Base-by-base conservation (phyloP, 2,113 vertebrate genomes). In the Verasper variegatus region DNA sequence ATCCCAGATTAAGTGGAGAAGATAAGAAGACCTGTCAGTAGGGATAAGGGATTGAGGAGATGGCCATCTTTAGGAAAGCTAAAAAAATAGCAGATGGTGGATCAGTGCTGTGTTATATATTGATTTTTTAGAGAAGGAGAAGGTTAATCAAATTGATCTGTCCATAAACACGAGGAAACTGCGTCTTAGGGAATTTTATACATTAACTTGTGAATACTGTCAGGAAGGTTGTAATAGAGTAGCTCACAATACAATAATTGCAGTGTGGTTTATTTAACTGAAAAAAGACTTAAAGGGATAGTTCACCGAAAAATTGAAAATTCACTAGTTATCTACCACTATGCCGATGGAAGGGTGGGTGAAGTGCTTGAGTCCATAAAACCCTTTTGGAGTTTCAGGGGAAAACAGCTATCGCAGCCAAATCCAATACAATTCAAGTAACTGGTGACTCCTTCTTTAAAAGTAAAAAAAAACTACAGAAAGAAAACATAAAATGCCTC, bases 1-100 rank as follows among this genome's bases (percentile, higher is more conserved):
- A 85, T 86, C 90, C 90, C 88, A 93, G 93, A 94, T 94, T 93
- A 91, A 91, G 89, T 86, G 83, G 85, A 93, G 71, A 61, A 92
- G 93, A 93, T 94, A 93, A 93, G 89, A 82, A 77, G 78, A 83
- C 35, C 86, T 84, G 85, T 91, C 86, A 89, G 79, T 76, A 20
- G 62, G 88, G 83, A 91, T 88, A 81, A 88, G 68, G 72, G 72
- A 88, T 68, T 70, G 73, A 85, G 72, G 78, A 80, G 82, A 90
- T 85, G 80, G 74, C 58, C 84, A 84, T 86, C 77, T 85, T 77
- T 52, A 74, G 69, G 69, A 86, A 85, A 86, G 74, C 69, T 84
- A 71, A 76, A 75, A 78, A 86, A 90, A 85, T 67, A 68, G 67
- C 76, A 81, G 86, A 83, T 86, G 81, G 59, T 63, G 72, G 62